These are phyloP conservation scores for Oenanthe oenanthe DNA, from an alignment of 2,113 vertebrate species.

Conservation along the genomic window DNA sequence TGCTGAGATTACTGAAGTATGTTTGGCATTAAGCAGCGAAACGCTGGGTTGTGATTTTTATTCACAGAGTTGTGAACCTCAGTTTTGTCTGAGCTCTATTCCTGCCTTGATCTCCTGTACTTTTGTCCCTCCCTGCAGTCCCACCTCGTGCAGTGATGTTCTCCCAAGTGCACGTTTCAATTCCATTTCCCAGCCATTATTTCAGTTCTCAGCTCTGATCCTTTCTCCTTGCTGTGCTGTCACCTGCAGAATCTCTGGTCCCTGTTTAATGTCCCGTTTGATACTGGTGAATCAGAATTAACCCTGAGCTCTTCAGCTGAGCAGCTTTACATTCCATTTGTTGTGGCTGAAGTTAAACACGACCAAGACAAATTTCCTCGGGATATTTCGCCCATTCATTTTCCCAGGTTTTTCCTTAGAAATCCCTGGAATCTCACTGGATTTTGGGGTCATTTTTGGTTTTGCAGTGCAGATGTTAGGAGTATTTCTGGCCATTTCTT, in stretches of 20 bases:
- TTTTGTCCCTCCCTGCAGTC: not conserved
- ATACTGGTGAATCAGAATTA: fast-evolving
- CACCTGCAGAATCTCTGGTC: not conserved
- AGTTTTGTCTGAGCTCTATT: not conserved
- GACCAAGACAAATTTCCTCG: not conserved
- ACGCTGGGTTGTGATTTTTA: not conserved
- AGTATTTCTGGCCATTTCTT: no score
- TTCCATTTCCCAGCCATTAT: not conserved
- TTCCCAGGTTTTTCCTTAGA: no score
- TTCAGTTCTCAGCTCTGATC: not conserved
- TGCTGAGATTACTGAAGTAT: not conserved
- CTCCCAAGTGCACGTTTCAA: fast-evolving
- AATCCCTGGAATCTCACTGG: no score
- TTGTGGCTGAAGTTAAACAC: not conserved
- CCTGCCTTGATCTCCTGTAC: not conserved
- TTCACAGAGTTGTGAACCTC: not conserved
- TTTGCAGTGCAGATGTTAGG: no score
- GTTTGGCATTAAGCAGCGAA: not conserved
- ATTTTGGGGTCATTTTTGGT: no score
- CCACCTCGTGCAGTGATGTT: fast-evolving
- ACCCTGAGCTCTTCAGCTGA: not conserved
- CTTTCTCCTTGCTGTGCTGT: not conserved
- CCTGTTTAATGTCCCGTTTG: fast-evolving
- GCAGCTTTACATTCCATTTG: not conserved
- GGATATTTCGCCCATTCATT: no score